Conservation (phyloP, 2,797 vertebrate species). For the Phyllotis vaccarum region DNA sequence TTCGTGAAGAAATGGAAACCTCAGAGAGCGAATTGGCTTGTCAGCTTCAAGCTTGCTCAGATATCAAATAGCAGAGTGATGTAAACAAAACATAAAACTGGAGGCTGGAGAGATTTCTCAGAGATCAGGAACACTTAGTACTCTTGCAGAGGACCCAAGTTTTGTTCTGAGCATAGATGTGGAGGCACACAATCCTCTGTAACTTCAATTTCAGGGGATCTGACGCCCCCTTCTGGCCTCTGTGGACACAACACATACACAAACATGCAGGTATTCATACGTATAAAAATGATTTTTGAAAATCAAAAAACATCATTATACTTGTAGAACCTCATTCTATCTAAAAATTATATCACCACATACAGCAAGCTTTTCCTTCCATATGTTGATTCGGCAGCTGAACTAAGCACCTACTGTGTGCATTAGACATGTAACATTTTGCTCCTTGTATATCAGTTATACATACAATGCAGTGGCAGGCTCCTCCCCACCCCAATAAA, state of each 20-base stretch:
- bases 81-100: not conserved
- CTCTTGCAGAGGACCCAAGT: not conserved
- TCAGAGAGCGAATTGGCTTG: not conserved
- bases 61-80: not conserved
- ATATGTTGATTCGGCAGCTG: not conserved
- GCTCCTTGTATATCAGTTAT: not conserved
- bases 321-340: not conserved
- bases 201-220: not conserved
- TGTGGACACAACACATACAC: not conserved
- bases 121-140: not conserved
- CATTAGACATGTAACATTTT: not conserved
- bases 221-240: not conserved
- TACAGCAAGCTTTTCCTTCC: not conserved
- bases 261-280: not conserved
- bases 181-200: not conserved
- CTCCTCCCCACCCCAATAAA: not conserved
- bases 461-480: not conserved
- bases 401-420: not conserved
- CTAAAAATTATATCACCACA: not conserved
- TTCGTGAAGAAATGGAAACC: constrained; percentile 43
- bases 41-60: not conserved
- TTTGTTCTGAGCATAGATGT: not conserved
- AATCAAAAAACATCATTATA: not conserved
- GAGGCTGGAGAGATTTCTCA: not conserved
- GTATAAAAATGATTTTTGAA: not conserved